Conservation (phyloP, 2,888 invertebrate species). For the Ceriagrion tenellum region DNA sequence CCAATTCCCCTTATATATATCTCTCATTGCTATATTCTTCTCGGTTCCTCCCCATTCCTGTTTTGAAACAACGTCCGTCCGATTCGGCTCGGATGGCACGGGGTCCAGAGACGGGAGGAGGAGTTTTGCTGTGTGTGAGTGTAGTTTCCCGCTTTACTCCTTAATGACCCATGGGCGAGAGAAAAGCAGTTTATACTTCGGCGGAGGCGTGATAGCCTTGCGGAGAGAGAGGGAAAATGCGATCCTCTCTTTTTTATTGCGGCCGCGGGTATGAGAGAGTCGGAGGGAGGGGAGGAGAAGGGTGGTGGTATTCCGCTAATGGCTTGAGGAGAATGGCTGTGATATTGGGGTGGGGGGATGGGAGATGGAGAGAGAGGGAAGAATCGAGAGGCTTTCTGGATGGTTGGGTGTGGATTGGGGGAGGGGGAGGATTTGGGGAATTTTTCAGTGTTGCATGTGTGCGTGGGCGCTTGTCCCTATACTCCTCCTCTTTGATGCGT, state of each 20-base stretch:
- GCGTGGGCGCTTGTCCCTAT: neutral
- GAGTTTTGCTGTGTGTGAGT: neutral
- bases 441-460: neutral
- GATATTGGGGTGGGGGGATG: neutral
- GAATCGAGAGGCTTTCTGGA: neutral
- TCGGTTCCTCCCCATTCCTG: neutral
- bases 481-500: neutral
- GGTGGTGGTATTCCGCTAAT: constrained; percentile 46
- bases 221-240: constrained; percentile 33
- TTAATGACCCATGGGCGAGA: constrained; percentile 57
- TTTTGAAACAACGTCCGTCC: neutral
- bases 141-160: constrained; percentile 23
- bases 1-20: neutral
- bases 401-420: no score
- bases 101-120: neutral
- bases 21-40: neutral
- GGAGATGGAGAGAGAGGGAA: no score
- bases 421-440: neutral
- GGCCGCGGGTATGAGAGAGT: constrained; percentile 23
- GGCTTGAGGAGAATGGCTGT: constrained; percentile 30
- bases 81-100: neutral
- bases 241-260: constrained; percentile 33
- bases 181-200: constrained; percentile 49
- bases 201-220: constrained; percentile 1
- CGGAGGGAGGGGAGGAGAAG: neutral